Percentiles rank a stretch among this genome's conserved stretches.
Evolutionary conservation across 2,797 vertebrate genomes (phyloP).

Genomic region (Fistularia tabacaria): DNA sequence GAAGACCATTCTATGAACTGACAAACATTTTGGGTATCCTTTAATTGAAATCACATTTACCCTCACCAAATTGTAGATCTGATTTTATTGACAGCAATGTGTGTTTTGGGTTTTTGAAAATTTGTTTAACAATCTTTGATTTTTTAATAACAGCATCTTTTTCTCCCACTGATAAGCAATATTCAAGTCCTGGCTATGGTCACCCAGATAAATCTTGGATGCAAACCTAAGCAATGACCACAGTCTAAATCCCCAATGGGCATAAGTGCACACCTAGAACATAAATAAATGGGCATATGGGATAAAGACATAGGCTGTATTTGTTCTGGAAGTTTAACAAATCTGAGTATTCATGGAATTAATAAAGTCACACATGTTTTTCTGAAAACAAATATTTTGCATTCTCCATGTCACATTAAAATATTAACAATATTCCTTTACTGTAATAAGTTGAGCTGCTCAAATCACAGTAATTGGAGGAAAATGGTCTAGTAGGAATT

Average conservation of each 20-base stretch:
- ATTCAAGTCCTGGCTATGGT: conserved; percentile 8
- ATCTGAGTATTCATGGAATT: too few species aligned
- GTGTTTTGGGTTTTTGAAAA: conserved; percentile 12
- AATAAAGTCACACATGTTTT: too few species aligned
- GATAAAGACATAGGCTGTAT: too few species aligned
- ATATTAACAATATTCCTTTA: too few species aligned
- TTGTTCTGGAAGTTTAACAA: too few species aligned
- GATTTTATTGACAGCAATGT: conserved; percentile 16
- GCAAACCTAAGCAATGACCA: conserved; percentile 2
- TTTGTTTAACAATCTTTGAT: conserved; percentile 13
- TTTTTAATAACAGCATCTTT: conserved; percentile 25
- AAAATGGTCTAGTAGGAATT: too few species aligned
- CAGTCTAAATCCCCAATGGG: conserved; percentile 1
- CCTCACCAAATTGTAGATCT: conserved; percentile 12
- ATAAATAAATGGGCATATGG: conserved; percentile 1
- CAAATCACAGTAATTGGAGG: too few species aligned
- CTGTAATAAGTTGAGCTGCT: too few species aligned
- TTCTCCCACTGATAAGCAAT: conserved; percentile 4
- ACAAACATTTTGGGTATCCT: conserved; percentile 12
- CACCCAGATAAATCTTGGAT: conserved; percentile 17
- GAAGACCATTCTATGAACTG: not conserved
- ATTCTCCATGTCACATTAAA: too few species aligned
- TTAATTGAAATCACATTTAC: conserved; percentile 29
- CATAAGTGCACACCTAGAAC: conserved; percentile 13
- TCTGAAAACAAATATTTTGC: too few species aligned